Conservation (phyloP, 2,113 vertebrate genomes). For the Vulpes vulpes region DNA sequence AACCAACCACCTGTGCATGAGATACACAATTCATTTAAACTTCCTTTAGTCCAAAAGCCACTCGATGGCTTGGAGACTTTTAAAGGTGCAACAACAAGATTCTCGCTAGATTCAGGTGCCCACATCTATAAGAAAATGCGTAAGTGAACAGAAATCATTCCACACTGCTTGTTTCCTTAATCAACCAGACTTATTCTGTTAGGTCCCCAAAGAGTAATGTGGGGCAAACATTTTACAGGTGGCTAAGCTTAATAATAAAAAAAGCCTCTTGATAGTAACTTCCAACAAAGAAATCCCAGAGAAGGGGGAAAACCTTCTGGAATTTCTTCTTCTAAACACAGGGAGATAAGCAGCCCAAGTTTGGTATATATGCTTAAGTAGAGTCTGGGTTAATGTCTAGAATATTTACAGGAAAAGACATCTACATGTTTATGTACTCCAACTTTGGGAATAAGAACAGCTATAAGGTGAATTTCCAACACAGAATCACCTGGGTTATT, state of each 20-base stretch:
- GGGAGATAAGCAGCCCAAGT: constrained; percentile 76
- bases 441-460: constrained; percentile 66
- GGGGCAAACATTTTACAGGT: constrained; percentile 35
- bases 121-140: background rate
- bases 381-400: constrained; percentile 74
- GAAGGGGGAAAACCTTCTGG: background rate
- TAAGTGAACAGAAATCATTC: constrained; percentile 36
- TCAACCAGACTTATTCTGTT: constrained; percentile 28
- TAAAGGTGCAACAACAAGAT: constrained; percentile 30
- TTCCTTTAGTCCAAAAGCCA: constrained; percentile 6
- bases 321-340: constrained; percentile 61
- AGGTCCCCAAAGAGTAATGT: constrained; percentile 22
- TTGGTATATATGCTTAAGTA: constrained; percentile 76
- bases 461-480: constrained; percentile 77
- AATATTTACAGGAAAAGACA: constrained; percentile 82
- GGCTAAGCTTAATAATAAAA: constrained; percentile 57
- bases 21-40: background rate
- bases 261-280: constrained; percentile 47
- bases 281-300: constrained; percentile 59
- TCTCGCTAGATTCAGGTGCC: constrained; percentile 36
- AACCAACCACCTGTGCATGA: constrained; percentile 27
- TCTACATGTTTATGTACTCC: constrained; percentile 73
- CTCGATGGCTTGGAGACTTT: background rate
- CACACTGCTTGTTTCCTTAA: constrained; percentile 23
- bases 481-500: constrained; percentile 77